A percentile compares a stretch with the other conserved stretches of the same genome.
Evolutionary conservation across 2,888 invertebrate species (phyloP).

Genomic region (Drosophila prostipennis): DNA sequence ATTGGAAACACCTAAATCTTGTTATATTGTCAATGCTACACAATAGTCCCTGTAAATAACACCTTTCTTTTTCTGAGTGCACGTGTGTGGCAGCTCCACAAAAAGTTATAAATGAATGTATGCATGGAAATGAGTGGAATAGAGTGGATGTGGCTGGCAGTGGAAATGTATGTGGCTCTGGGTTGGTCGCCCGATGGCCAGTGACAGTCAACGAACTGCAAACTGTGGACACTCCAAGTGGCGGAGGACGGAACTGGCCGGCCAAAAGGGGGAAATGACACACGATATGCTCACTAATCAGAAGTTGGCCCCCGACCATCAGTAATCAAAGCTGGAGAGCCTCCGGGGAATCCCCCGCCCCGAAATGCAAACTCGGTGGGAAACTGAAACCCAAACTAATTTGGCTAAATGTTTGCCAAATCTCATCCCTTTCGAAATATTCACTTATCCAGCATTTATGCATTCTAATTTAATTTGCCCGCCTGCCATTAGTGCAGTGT

Average conservation of each 20-base stretch:
- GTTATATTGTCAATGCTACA: too few relatives aligned
- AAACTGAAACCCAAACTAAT: slow-evolving; percentile 15
- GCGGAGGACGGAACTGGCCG: neutral
- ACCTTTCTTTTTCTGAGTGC: neutral
- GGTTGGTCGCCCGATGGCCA: slow-evolving; percentile 46
- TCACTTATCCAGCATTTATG: slow-evolving; percentile 37
- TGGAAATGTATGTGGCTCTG: slow-evolving; percentile 18
- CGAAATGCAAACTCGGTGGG: neutral
- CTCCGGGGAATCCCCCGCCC: neutral
- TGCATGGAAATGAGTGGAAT: slow-evolving; percentile 47
- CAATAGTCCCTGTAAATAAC: neutral
- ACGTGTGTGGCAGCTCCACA: neutral
- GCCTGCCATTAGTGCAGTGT: slow-evolving; percentile 41
- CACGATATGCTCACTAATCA: slow-evolving; percentile 24
- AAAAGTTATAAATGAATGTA: slow-evolving; percentile 20
- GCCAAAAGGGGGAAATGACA: slow-evolving; percentile 15
- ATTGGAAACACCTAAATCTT: too few relatives aligned
- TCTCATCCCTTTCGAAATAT: slow-evolving; percentile 1
- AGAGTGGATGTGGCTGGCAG: slow-evolving; percentile 20
- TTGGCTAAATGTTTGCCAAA: slow-evolving; percentile 27
- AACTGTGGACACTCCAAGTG: slow-evolving; percentile 41
- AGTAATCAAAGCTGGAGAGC: slow-evolving; percentile 23
- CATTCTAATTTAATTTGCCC: slow-evolving; percentile 66
- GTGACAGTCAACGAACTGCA: slow-evolving; percentile 59
- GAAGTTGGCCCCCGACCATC: neutral